Base-by-base conservation (phyloP, 2,113 vertebrate genomes). In the Laterallus jamaicensis region DNA sequence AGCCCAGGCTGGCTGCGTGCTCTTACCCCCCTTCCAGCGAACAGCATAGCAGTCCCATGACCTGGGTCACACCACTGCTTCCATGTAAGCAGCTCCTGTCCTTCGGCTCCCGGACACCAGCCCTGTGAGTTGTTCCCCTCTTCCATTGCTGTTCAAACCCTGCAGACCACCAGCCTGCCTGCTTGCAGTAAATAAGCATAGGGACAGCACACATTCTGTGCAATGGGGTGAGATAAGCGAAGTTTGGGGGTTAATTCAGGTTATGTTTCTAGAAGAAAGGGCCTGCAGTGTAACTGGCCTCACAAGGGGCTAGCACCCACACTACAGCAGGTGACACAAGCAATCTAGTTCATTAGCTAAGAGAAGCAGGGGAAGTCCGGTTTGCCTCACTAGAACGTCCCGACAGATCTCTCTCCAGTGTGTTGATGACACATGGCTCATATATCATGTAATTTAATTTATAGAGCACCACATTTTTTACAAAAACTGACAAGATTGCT, bases 301-400 rank as follows among this genome's bases (percentile, higher is more conserved):
- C 32, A 31, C 49, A 47, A 59, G 78, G 37, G 29, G 26, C 17
- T 25, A 49, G 74, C 40, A 17, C 37, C 24, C 39, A 47, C 2
- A 0, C 29, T 64, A 16, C 0, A 1, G 62, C 1, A 1, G 44
- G 40, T 29, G 28, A 40, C 28, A 74, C 16, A 29, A 75, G 71
- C 39, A 44, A 14, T 17, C 12, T 22, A 20, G 39, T 78, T 69
- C 20, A 37, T 56, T 31, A 73, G 90, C 12, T 35, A 35, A 28
- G 58, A 55, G 63, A 70, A 52, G 25, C 32, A 31, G 56, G 44
- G 70, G 44, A 62, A 82, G 58, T 42, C 44, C 40, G 50, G 62
- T 40, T 86, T 42, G 63, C 39, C 88, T 81, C 50, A 32, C 22
- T 69, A 49, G 47, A 75, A 58, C 0, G 1, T 71, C 63, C 70